phyloP scores from a whole-genome alignment of 2,888 invertebrate genomes.

The Sabatieria punctata region DNA sequence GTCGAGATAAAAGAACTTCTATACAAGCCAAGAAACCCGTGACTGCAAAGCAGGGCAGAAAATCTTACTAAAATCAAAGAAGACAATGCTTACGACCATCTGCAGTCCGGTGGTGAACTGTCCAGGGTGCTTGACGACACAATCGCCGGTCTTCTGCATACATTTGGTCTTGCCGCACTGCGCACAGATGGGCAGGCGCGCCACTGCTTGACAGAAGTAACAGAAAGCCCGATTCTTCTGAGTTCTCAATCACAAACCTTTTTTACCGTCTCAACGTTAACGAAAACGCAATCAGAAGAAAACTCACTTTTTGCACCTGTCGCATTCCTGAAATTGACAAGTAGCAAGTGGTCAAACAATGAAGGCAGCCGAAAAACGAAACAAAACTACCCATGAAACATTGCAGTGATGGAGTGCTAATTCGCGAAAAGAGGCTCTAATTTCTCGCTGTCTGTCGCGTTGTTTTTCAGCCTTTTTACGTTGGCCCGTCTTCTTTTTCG shows the following conservation, averaged over 20 bases:
- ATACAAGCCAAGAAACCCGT: too few relatives aligned
- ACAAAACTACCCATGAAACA: not conserved
- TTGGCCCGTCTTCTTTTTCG: constrained; percentile 91
- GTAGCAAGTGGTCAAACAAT: constrained; percentile 1
- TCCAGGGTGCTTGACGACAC: constrained; percentile 73
- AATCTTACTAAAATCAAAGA: not conserved
- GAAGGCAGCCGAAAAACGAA: not conserved
- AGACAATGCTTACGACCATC: constrained; percentile 31
- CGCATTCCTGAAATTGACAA: constrained; percentile 43
- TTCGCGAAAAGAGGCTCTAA: constrained; percentile 42
- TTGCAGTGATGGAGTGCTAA: constrained; percentile 33
- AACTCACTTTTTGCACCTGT: constrained; percentile 42
- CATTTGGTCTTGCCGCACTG: constrained; percentile 73
- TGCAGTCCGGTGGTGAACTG: constrained; percentile 60
- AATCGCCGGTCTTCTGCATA: constrained; percentile 87
- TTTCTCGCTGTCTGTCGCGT: constrained; percentile 40
- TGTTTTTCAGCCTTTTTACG: constrained; percentile 91
- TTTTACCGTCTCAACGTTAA: too few relatives aligned
- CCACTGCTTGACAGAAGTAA: constrained; percentile 75
- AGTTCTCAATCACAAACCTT: constrained; percentile 44
- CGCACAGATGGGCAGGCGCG: constrained; percentile 75
- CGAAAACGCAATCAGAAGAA: not conserved
- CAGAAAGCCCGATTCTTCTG: constrained; percentile 90
- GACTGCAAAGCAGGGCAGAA: too few relatives aligned
- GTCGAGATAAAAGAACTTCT: too few relatives aligned